phyloP scores from a whole-genome alignment of 92 coral and sea anemone species.

The Pocillopora meandrina region DNA sequence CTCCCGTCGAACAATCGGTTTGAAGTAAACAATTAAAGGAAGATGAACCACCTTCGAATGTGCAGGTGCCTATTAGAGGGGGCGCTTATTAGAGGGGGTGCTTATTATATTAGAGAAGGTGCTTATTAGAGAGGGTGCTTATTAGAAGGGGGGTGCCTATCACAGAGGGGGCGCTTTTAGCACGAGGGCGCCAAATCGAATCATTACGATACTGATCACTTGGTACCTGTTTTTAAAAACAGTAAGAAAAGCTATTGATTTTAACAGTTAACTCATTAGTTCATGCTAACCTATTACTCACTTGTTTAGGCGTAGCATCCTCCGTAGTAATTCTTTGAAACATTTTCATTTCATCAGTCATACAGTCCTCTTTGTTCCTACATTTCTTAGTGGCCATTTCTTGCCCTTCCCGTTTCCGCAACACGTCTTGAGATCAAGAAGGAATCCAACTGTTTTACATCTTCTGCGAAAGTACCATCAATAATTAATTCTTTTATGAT shows the following conservation, averaged over 20 bases:
- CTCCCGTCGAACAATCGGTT: no score
- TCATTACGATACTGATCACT: no score
- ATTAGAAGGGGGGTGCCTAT: no score
- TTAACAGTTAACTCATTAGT: not conserved
- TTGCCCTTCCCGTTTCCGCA: constrained; percentile 12
- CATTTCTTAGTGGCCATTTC: constrained; percentile 3
- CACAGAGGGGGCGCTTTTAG: no score
- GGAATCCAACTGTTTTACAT: not conserved
- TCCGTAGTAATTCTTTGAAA: not conserved
- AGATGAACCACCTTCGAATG: no score
- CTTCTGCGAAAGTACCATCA: not conserved
- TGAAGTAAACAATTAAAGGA: no score
- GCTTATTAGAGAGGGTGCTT: no score
- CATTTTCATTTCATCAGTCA: constrained; percentile 10
- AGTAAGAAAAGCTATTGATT: not conserved
- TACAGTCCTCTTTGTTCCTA: constrained; percentile 5
- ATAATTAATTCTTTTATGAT: not conserved
- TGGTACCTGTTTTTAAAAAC: not conserved
- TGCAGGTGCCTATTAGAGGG: no score
- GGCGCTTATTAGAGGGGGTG: no score
- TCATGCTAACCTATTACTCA: not conserved
- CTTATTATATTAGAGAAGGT: no score
- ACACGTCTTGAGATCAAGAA: constrained; percentile 9
- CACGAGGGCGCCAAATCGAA: no score
- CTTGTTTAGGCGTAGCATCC: not conserved